Evolutionary conservation across 2,113 vertebrate genomes (phyloP), one percentile per base, ranked within the genome.

Genomic region (Fulica atra): DNA sequence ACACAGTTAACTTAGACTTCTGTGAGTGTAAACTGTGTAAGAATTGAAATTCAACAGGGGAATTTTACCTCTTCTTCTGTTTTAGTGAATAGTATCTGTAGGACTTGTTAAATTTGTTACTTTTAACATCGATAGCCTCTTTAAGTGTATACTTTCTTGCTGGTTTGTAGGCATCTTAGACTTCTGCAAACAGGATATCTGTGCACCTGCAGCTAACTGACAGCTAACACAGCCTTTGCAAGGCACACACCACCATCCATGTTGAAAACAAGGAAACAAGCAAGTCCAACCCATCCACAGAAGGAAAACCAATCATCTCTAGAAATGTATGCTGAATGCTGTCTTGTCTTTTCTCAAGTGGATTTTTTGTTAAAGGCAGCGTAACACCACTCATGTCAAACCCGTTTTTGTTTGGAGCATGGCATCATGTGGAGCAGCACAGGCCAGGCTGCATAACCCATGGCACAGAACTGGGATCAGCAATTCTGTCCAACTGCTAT

Each of bases 131-230:
- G 35, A 25, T 38, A 57, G 16, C 19, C 82, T 81, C 66, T 71
- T 28, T 54, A 78, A 68, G 7, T 42, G 17, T 69, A 16, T 72
- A 4, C 24, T 87, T 81, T 83, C 29, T 87, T 61, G 31, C 46
- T 95, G 46, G 5, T 95, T 97, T 94, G 35, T 63, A 98, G 98
- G 89, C 35, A 96, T 97, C 85, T 93, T 98, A 54, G 93, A 97
- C 64, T 97, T 97, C 91, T 98, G 98, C 96, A 96, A 78, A 54
- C 95, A 93, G n/a, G 96, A 96, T 54, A 88, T 94, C 86, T 98
- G 98, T n/a, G 78, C 66, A 28, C 89, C 89, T 44, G 74, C 79
- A 59, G 76, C 9, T 2, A 78, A 79, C 31, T 95, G 83, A 95
- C 46, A 59, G 83, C 73, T 63, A 10, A 19, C 19, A 31, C 78